phyloP scores from a whole-genome alignment of 2,113 vertebrate species.

The Centropus unirufus region DNA sequence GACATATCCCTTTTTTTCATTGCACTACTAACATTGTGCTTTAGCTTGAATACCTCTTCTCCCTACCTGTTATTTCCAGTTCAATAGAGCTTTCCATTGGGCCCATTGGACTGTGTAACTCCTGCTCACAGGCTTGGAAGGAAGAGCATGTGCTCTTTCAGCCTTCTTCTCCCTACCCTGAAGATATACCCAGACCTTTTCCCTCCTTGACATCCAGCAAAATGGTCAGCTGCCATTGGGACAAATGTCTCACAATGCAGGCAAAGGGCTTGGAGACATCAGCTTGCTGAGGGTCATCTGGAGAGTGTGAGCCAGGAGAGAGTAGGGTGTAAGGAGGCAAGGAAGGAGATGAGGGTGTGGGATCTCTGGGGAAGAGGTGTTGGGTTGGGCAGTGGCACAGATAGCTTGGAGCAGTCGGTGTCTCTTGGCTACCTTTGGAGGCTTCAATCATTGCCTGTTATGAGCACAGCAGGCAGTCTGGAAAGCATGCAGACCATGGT shows the following conservation, averaged over 20 bases:
- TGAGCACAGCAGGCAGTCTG: not conserved
- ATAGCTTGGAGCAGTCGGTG: not conserved
- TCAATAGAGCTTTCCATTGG: not conserved
- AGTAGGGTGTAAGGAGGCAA: not conserved
- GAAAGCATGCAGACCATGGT: not conserved
- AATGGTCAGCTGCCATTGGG: fast-evolving
- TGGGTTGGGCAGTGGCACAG: not conserved
- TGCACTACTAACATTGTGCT: not conserved
- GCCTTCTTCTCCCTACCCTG: not conserved
- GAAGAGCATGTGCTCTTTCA: not conserved
- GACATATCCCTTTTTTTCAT: not conserved
- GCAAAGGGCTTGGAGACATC: not conserved
- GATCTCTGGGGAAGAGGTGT: not conserved
- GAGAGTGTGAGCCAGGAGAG: not conserved
- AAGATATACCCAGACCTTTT: not conserved
- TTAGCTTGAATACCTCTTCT: not conserved
- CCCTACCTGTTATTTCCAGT: not conserved
- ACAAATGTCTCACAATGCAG: not conserved
- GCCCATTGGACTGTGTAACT: not conserved
- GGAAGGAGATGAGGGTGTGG: not conserved
- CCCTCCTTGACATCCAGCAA: not conserved
- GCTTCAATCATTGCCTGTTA: not conserved
- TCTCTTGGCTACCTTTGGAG: not conserved
- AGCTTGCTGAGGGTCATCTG: not conserved
- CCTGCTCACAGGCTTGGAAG: not conserved